Evolutionary conservation across 2,797 vertebrate species (phyloP).

Genomic region (Helarctos malayanus): DNA sequence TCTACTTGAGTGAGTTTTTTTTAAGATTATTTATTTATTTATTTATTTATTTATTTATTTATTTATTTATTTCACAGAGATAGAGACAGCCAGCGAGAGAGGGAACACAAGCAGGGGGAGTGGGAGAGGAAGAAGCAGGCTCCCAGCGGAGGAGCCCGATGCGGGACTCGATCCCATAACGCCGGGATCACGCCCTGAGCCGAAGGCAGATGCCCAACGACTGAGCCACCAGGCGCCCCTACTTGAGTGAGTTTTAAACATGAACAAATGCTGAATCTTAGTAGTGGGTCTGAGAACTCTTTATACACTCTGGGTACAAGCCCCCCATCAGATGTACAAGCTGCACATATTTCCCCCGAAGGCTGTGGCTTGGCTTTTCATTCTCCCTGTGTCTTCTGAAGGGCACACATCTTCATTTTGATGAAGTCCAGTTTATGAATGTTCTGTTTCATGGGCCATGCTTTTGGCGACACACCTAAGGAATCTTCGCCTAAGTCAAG

Average conservation of each 20-base stretch:
- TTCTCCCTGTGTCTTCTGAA: not conserved
- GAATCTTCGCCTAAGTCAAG: not conserved
- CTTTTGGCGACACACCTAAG: not conserved
- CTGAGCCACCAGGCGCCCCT: too few relatives aligned
- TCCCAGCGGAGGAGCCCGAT: too few relatives aligned
- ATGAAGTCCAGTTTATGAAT: not conserved
- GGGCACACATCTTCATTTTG: not conserved
- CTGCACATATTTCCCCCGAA: not conserved
- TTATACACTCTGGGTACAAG: not conserved
- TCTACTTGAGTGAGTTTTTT: not conserved
- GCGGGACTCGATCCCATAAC: too few relatives aligned
- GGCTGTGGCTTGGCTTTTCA: not conserved
- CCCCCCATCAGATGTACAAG: not conserved
- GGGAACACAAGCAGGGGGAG: too few relatives aligned
- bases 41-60: too few relatives aligned
- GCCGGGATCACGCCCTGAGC: too few relatives aligned
- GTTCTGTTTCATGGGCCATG: not conserved
- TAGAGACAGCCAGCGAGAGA: too few relatives aligned
- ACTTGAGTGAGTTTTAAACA: not conserved
- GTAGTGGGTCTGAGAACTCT: not conserved
- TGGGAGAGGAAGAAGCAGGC: too few relatives aligned
- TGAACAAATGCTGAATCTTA: not conserved
- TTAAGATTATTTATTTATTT: too few relatives aligned
- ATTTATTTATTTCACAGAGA: too few relatives aligned
- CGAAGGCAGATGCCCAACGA: too few relatives aligned